Evolutionary conservation across 2,797 vertebrate species (phyloP).

Genomic region (Apogon talboti): DNA sequence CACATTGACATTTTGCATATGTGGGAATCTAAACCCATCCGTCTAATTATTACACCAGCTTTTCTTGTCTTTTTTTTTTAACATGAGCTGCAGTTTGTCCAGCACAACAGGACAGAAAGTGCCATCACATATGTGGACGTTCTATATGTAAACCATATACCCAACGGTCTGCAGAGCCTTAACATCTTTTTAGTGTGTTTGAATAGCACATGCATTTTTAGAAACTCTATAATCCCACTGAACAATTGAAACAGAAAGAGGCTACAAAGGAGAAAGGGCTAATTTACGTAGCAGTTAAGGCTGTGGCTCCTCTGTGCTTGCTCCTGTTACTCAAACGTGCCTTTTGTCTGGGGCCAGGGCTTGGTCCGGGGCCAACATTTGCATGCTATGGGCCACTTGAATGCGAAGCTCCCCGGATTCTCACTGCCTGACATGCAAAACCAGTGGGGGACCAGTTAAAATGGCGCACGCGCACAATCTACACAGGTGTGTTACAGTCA

Average conservation of each 20-base stretch:
- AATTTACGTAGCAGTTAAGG: constrained; percentile 86
- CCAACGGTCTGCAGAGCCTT: constrained; percentile 61
- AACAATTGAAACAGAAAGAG: constrained; percentile 64
- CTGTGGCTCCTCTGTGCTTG: constrained; percentile 74
- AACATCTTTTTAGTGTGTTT: constrained; percentile 48
- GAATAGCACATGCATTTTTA: constrained; percentile 70
- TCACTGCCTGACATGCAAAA: constrained; percentile 87
- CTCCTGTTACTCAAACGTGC: constrained; percentile 82
- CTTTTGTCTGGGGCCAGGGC: constrained; percentile 68
- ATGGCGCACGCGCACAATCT: constrained; percentile 68
- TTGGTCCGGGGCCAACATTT: constrained; percentile 76
- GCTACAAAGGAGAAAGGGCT: constrained; percentile 56
- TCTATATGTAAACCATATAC: constrained; percentile 50
- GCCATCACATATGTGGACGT: constrained; percentile 23
- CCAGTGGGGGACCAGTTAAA: constrained; percentile 83
- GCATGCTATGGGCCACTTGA: constrained; percentile 85
- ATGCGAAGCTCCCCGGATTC: constrained; percentile 80
- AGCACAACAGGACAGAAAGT: constrained; percentile 12
- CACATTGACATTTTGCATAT: neutral
- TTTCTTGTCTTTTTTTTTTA: neutral
- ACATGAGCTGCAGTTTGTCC: neutral
- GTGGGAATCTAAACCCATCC: neutral
- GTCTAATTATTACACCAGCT: too few species aligned
- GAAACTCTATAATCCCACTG: constrained; percentile 59
- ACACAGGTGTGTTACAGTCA: constrained; percentile 79